Conservation (phyloP, 2,888 invertebrate genomes). For the Dryobota labecula region DNA sequence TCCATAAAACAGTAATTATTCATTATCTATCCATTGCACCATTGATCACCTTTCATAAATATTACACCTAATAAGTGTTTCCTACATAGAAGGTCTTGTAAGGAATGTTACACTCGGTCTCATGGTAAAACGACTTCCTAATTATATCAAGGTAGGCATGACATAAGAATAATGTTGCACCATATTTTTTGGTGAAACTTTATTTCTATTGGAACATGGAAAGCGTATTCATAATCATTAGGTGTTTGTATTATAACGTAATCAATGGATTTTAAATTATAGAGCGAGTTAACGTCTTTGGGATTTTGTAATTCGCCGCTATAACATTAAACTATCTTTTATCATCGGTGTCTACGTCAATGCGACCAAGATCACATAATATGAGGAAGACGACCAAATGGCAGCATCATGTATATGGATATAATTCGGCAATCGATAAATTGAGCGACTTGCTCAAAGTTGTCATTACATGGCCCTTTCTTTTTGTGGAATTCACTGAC, state of each 20-base stretch:
- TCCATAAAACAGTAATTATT: constrained; percentile 35
- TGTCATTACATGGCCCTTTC: constrained; percentile 26
- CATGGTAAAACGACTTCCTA: constrained; percentile 31
- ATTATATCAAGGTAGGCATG: constrained; percentile 53
- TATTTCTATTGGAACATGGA: constrained; percentile 26
- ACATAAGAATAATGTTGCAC: constrained; percentile 46
- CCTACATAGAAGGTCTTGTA: constrained; percentile 48
- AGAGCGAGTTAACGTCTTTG: constrained; percentile 11
- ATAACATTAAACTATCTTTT: constrained; percentile 7
- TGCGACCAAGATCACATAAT: constrained; percentile 33
- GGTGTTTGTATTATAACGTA: constrained; percentile 43
- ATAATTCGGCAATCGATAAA: constrained; percentile 32
- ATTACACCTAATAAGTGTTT: constrained; percentile 38
- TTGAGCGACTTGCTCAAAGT: constrained; percentile 15
- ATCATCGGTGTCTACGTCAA: constrained; percentile 21
- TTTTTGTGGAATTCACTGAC: constrained; percentile 9
- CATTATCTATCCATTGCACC: constrained; percentile 33
- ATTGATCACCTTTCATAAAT: constrained; percentile 42
- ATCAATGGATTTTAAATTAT: constrained; percentile 15
- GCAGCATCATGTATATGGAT: constrained; percentile 32
- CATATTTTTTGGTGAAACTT: constrained; percentile 47
- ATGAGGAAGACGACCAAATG: constrained; percentile 33
- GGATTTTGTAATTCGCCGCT: constrained; percentile 24
- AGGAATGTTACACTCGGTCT: constrained; percentile 37
- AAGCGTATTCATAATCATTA: constrained; percentile 42